Conservation (phyloP, 1,140 invertebrate species). For the Eriosoma lanigerum region DNA sequence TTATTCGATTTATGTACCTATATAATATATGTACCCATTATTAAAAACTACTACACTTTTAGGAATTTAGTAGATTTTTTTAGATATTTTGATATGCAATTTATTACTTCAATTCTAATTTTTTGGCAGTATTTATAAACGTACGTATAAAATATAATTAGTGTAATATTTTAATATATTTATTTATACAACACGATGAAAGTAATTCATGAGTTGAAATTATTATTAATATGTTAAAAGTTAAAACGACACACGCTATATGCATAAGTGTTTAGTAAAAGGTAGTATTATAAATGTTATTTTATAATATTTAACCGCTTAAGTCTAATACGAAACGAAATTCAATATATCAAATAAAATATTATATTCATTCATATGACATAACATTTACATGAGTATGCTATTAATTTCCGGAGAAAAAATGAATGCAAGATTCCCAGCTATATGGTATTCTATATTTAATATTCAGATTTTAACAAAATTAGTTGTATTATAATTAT, state of each 20-base stretch:
- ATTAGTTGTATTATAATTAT: neutral
- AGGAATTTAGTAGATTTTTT: too few species aligned
- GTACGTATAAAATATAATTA: neutral
- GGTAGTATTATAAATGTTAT: slow-evolving; percentile 32
- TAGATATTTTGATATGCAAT: too few species aligned
- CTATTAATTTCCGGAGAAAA: neutral
- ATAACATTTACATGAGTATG: too few species aligned
- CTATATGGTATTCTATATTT: too few species aligned
- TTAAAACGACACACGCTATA: neutral
- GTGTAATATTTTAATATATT: neutral
- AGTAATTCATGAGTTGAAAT: neutral
- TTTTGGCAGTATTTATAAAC: neutral
- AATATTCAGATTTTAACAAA: too few species aligned
- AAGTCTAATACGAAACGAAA: neutral
- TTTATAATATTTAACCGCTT: neutral
- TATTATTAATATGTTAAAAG: slow-evolving; percentile 7
- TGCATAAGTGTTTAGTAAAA: neutral
- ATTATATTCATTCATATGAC: neutral
- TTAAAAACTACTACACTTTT: too few species aligned
- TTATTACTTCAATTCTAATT: too few species aligned
- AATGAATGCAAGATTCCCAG: too few species aligned
- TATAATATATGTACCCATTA: too few species aligned
- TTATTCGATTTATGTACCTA: too few species aligned
- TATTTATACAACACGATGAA: neutral
- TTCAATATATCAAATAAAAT: slow-evolving; percentile 9